Percentiles rank a stretch among this genome's conserved stretches.
Evolutionary conservation across 1,140 invertebrate species (phyloP).

Genomic region (Teleopsis dalmanni): DNA sequence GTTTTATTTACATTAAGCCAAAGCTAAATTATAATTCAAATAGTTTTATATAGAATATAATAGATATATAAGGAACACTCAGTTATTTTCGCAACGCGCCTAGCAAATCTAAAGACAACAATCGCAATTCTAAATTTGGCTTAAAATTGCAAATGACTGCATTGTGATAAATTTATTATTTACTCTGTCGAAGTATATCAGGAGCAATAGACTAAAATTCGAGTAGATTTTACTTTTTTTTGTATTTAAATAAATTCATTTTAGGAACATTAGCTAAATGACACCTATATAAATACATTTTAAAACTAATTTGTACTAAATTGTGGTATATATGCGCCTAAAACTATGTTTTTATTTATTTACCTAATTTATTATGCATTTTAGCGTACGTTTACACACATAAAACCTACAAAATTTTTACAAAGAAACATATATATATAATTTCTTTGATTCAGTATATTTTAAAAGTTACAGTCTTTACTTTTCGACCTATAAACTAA

Average conservation of each 20-base stretch:
- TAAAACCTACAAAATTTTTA: slow-evolving; percentile 5
- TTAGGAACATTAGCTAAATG: too few relatives aligned
- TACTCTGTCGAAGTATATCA: slow-evolving; percentile 44
- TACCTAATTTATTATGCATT: neutral
- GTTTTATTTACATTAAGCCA: too few relatives aligned
- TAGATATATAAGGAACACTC: too few relatives aligned
- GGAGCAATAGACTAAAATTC: slow-evolving; percentile 45
- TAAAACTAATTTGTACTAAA: neutral
- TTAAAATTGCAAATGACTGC: slow-evolving; percentile 43
- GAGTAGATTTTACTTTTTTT: slow-evolving; percentile 28
- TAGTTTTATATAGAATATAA: neutral
- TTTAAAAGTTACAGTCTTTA: neutral
- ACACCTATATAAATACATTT: too few relatives aligned
- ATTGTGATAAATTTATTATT: slow-evolving; percentile 22
- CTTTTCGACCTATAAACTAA: neutral
- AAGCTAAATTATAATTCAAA: neutral
- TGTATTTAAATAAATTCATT: neutral
- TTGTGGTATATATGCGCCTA: slow-evolving; percentile 1
- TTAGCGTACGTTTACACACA: neutral
- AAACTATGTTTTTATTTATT: slow-evolving; percentile 6
- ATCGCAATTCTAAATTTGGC: slow-evolving; percentile 14
- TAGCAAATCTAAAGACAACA: neutral
- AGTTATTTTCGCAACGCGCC: too few relatives aligned
- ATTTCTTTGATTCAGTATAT: neutral
- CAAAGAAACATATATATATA: too few relatives aligned